These are phyloP conservation scores for Scotopteryx bipunctaria DNA, from an alignment of 2,888 invertebrate genomes.

Conservation along the genomic window DNA sequence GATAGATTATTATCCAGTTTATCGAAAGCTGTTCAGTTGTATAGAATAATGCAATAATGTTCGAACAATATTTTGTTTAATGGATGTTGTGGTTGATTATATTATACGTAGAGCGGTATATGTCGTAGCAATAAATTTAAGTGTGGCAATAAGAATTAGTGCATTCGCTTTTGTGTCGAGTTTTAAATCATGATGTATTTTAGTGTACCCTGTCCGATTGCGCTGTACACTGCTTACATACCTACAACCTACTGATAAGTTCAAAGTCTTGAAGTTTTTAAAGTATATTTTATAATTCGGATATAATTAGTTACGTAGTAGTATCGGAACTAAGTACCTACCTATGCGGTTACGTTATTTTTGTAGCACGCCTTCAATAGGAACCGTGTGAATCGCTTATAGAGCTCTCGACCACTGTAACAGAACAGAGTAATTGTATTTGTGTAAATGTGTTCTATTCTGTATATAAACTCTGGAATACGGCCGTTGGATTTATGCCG, in stretches of 20 bases:
- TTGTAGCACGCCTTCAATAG: conserved; percentile 34
- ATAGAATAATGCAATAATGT: conserved; percentile 73
- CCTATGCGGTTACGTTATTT: conserved; percentile 48
- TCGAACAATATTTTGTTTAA: conserved; percentile 71
- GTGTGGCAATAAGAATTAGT: conserved; percentile 80
- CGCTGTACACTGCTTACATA: conserved; percentile 78
- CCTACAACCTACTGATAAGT: conserved; percentile 70
- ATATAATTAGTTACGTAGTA: conserved; percentile 65
- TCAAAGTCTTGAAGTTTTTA: conserved; percentile 74
- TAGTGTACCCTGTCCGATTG: conserved; percentile 54
- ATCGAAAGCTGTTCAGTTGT: conserved; percentile 59
- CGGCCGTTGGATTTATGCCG: not conserved
- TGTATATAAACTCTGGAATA: conserved; percentile 16
- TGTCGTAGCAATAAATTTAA: conserved; percentile 81
- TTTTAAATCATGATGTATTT: conserved; percentile 57
- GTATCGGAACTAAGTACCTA: conserved; percentile 52
- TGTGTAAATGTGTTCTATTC: conserved; percentile 10
- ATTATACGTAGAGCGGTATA: conserved; percentile 70
- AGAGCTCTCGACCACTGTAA: conserved; percentile 14
- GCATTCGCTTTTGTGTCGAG: conserved; percentile 75
- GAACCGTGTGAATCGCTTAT: conserved; percentile 19
- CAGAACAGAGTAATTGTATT: conserved; percentile 10
- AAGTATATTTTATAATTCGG: conserved; percentile 74
- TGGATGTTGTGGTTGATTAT: conserved; percentile 77
- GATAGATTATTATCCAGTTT: conserved; percentile 17